These are phyloP conservation scores for Melieria picta DNA, from an alignment of 2,888 invertebrate genomes.

Conservation along the genomic window DNA sequence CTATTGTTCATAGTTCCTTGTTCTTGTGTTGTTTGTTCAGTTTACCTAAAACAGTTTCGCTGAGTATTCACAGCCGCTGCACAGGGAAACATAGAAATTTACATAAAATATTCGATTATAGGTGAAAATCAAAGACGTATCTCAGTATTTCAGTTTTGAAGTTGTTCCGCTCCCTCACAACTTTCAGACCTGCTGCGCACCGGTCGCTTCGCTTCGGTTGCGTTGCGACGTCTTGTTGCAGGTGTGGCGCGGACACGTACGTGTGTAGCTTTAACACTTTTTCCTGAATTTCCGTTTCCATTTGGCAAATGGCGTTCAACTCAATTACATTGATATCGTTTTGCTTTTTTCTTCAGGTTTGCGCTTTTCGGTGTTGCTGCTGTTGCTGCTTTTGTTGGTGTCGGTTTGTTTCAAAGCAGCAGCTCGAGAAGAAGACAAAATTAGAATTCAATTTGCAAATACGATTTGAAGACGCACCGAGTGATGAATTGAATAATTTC, in stretches of 20 bases:
- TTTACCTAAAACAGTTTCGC: no score
- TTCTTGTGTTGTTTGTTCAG: no score
- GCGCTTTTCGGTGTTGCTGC: conserved; percentile 24
- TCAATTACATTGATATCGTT: conserved; percentile 36
- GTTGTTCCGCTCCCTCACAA: no score
- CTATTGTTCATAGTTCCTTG: no score
- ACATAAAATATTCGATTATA: no score
- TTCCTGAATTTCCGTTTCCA: conserved; percentile 15
- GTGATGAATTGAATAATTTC: conserved; percentile 64
- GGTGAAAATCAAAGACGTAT: no score
- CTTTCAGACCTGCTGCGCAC: no score
- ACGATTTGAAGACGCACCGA: conserved; percentile 37
- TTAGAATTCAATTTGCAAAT: conserved; percentile 47
- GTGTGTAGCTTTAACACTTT: conserved; percentile 17
- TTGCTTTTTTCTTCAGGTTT: conserved; percentile 37
- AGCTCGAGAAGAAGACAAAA: conserved; percentile 37
- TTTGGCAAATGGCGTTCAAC: conserved; percentile 30
- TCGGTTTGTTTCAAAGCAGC: conserved; percentile 5
- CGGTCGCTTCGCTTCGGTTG: no score
- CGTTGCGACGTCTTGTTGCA: no score
- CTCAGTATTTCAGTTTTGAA: no score
- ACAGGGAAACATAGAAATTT: background rate
- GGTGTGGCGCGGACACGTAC: no score
- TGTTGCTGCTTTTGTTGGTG: background rate
- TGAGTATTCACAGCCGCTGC: no score